Conservation (phyloP, 1,140 invertebrate species). For the Venturia canescens region DNA sequence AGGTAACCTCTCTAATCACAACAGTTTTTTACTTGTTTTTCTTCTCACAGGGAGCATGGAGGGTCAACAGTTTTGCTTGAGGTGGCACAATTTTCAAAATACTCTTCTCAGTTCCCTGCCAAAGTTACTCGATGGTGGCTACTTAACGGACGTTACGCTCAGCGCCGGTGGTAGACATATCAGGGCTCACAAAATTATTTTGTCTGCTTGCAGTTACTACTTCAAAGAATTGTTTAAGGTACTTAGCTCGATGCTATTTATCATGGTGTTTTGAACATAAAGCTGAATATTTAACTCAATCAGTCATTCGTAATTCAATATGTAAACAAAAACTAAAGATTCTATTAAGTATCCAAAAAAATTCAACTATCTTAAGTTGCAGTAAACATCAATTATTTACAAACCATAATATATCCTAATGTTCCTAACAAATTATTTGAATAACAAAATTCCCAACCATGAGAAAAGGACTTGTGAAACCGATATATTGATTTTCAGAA, state of each 20-base stretch:
- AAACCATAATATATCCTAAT: too few relatives aligned
- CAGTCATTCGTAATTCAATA: too few relatives aligned
- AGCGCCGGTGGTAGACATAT: slow-evolving; percentile 88
- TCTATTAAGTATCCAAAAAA: too few relatives aligned
- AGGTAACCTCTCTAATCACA: too few relatives aligned
- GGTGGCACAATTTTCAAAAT: slow-evolving; percentile 88
- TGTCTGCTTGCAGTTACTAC: slow-evolving; percentile 94
- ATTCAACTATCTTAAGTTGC: too few relatives aligned
- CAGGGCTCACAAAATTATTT: slow-evolving; percentile 90
- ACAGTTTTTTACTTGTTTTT: background rate
- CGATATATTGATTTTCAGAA: too few relatives aligned
- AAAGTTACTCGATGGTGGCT: slow-evolving; percentile 87
- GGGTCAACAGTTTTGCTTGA: slow-evolving; percentile 84
- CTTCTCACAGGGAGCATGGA: slow-evolving; percentile 69
- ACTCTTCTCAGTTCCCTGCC: slow-evolving; percentile 91
- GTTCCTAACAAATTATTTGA: too few relatives aligned
- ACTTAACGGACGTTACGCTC: slow-evolving; percentile 93
- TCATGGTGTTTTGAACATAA: background rate
- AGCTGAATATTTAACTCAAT: too few relatives aligned
- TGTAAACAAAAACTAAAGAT: too few relatives aligned
- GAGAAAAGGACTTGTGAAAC: too few relatives aligned
- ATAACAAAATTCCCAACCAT: too few relatives aligned
- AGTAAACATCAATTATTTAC: too few relatives aligned
- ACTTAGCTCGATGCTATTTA: slow-evolving; percentile 46
- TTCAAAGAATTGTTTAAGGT: slow-evolving; percentile 93